Percentiles rank a stretch among this genome's conserved stretches.
These are phyloP conservation scores for Bradypus variegatus DNA, from an alignment of 2,797 vertebrate genomes.

Conservation along the genomic window DNA sequence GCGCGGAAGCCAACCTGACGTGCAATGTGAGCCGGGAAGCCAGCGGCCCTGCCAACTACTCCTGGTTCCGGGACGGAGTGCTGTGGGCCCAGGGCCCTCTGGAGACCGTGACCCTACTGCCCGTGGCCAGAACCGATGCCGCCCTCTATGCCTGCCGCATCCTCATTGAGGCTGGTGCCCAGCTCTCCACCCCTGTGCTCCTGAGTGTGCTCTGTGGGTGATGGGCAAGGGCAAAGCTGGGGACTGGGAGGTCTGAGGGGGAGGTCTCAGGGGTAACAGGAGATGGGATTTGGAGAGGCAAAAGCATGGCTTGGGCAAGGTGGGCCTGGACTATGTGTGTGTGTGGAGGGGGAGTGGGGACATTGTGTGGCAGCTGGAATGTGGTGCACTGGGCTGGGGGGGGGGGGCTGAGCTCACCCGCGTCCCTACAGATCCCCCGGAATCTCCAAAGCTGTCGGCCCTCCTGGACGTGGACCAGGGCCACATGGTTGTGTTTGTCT, in stretches of 20 bases:
- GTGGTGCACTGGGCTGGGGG: neutral
- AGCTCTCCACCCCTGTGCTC: constrained; percentile 33
- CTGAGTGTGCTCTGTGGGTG: constrained; percentile 74
- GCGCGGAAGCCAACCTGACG: constrained; percentile 52
- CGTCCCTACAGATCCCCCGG: constrained; percentile 62
- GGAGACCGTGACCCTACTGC: constrained; percentile 34
- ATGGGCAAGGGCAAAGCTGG: neutral
- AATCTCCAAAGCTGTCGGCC: constrained; percentile 47
- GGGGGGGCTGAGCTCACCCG: neutral
- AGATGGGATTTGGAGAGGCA: neutral
- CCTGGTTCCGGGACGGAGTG: constrained; percentile 63
- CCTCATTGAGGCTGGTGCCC: rapidly evolving
- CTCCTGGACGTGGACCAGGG: constrained; percentile 69
- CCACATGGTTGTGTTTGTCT: constrained; percentile 66
- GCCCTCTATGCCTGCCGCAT: constrained; percentile 64
- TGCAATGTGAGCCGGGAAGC: constrained; percentile 43
- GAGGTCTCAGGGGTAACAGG: neutral
- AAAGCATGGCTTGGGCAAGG: neutral
- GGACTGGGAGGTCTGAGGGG: neutral
- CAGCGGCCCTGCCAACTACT: constrained; percentile 39
- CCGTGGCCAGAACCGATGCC: constrained; percentile 55
- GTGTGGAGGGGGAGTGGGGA: neutral
- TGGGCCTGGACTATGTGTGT: neutral
- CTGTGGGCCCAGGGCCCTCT: constrained; percentile 47
- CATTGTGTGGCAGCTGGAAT: too few relatives aligned